These are phyloP conservation scores for Drosophila mettleri DNA, from an alignment of 2,888 invertebrate genomes.

Conservation along the genomic window DNA sequence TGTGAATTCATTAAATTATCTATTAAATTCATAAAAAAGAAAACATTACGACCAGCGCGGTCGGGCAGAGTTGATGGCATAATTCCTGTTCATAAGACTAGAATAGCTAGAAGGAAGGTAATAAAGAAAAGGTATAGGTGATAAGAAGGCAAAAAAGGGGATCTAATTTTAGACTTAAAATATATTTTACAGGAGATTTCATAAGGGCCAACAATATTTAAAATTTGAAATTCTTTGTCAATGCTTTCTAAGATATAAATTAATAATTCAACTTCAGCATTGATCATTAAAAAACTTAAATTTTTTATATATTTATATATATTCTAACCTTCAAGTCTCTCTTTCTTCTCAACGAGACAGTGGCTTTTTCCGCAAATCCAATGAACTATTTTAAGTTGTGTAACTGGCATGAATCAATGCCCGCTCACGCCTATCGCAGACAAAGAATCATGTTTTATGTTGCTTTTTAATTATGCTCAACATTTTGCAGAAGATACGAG, in stretches of 20 bases:
- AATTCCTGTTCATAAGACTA: background rate
- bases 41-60: background rate
- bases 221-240: too few relatives aligned
- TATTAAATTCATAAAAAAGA: conserved; percentile 66
- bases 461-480: conserved; percentile 31
- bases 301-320: too few relatives aligned
- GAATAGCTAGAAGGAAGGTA: too few relatives aligned
- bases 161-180: too few relatives aligned
- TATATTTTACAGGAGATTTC: too few relatives aligned
- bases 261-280: too few relatives aligned
- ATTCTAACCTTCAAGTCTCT: background rate
- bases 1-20: conserved; percentile 58
- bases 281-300: too few relatives aligned
- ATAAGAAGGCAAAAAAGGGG: too few relatives aligned
- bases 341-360: background rate
- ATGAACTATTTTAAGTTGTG: background rate
- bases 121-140: too few relatives aligned
- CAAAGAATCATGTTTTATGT: conserved; percentile 17
- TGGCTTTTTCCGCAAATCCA: background rate
- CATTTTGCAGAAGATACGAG: background rate
- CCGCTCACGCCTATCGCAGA: conserved; percentile 37
- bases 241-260: too few relatives aligned
- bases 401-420: background rate
- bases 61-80: background rate
- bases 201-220: too few relatives aligned